Evolutionary conservation across 2,113 vertebrate genomes (phyloP).

Genomic region (Lophura nycthemera): DNA sequence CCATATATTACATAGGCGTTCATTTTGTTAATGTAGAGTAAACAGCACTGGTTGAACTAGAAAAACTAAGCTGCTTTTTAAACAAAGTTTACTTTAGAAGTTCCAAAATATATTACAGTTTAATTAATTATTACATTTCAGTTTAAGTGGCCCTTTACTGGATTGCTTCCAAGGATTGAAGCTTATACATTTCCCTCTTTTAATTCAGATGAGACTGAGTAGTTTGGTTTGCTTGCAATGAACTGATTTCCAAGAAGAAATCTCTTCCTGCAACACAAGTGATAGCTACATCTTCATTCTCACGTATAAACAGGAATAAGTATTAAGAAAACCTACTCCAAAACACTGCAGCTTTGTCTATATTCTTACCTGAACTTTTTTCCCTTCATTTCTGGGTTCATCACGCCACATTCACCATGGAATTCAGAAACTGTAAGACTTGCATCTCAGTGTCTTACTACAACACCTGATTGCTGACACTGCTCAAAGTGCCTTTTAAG

Average conservation of each 20-base stretch:
- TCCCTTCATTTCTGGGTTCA: not conserved
- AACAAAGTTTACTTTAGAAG: not conserved
- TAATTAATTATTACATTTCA: not conserved
- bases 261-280: not conserved
- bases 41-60: not conserved
- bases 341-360: not conserved
- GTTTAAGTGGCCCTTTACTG: not conserved
- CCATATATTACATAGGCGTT: accelerated
- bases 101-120: not conserved
- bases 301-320: not conserved
- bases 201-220: not conserved
- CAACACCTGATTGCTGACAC: accelerated
- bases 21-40: not conserved
- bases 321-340: not conserved
- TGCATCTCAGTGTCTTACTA: not conserved
- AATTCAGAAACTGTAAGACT: not conserved
- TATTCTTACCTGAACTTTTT: not conserved
- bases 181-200: not conserved
- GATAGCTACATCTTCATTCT: not conserved
- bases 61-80: not conserved
- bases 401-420: not conserved
- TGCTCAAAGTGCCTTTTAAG: not conserved
- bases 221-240: not conserved
- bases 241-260: not conserved
- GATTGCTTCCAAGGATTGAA: not conserved